These are phyloP conservation scores for Actinopyga echinites DNA, from an alignment of 53 echinoderm and acorn worm species.

Conservation along the genomic window DNA sequence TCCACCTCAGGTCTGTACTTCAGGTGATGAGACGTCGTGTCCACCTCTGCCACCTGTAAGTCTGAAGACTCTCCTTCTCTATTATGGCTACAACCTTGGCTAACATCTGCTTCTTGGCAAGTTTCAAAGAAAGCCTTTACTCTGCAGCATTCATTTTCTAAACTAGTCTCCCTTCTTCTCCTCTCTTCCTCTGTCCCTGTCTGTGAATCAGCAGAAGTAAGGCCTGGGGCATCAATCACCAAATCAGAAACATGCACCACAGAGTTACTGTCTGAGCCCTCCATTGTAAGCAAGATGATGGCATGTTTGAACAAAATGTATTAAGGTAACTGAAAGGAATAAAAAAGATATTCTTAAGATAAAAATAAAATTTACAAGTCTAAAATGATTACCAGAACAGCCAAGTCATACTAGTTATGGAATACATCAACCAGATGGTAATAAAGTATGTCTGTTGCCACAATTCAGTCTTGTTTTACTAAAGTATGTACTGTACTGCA, in stretches of 20 bases:
- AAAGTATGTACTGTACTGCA: too few relatives aligned
- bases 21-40: constrained; percentile 11
- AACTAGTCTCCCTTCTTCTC: too few relatives aligned
- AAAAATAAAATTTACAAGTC: not conserved
- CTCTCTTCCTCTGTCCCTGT: too few relatives aligned
- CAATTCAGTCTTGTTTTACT: too few relatives aligned
- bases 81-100: not conserved
- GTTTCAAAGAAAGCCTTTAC: constrained; percentile 2
- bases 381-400: not conserved
- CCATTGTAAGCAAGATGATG: not conserved
- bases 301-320: not conserved
- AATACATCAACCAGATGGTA: too few relatives aligned
- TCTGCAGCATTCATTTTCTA: not conserved
- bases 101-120: not conserved
- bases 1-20: constrained; percentile 5
- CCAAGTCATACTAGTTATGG: not conserved
- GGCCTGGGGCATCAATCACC: constrained; percentile 1
- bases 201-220: not conserved
- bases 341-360: not conserved
- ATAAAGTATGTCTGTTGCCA: too few relatives aligned
- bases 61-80: not conserved
- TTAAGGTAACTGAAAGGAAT: not conserved
- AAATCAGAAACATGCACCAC: not conserved
- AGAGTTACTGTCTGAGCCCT: not conserved
- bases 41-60: constrained; percentile 9